Conservation (phyloP, 2,888 invertebrate species). For the Nemapogon koenigi region DNA sequence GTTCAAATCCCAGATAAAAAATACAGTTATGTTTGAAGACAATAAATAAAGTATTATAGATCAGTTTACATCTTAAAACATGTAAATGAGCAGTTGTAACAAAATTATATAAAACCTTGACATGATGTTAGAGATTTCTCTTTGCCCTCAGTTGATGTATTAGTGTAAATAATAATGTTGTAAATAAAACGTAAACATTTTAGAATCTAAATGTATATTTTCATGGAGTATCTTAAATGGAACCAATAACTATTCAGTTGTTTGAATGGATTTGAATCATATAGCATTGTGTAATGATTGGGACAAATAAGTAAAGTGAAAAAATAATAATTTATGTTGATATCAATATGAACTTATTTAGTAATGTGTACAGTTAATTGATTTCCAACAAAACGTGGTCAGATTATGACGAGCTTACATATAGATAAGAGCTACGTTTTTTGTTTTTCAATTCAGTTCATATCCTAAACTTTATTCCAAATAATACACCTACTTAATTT, state of each 20-base stretch:
- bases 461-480: no score
- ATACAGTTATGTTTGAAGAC: no score
- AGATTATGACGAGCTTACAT: conserved; percentile 28
- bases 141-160: no score
- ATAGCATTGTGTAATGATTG: neutral
- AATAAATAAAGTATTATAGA: no score
- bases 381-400: neutral
- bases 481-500: conserved; percentile 10
- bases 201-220: conserved; percentile 57
- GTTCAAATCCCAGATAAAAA: no score
- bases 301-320: neutral
- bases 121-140: no score
- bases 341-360: no score
- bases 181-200: conserved; percentile 28
- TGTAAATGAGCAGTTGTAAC: no score
- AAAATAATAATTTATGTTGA: neutral
- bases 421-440: conserved; percentile 25
- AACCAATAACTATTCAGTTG: conserved; percentile 44
- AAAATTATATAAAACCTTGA: no score
- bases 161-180: conserved; percentile 24
- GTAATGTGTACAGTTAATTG: neutral
- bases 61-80: no score
- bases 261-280: neutral
- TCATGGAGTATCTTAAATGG: conserved; percentile 59
- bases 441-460: no score